These are phyloP conservation scores for Drosophila insularis DNA, from an alignment of 1,140 invertebrate genomes.

Conservation along the genomic window DNA sequence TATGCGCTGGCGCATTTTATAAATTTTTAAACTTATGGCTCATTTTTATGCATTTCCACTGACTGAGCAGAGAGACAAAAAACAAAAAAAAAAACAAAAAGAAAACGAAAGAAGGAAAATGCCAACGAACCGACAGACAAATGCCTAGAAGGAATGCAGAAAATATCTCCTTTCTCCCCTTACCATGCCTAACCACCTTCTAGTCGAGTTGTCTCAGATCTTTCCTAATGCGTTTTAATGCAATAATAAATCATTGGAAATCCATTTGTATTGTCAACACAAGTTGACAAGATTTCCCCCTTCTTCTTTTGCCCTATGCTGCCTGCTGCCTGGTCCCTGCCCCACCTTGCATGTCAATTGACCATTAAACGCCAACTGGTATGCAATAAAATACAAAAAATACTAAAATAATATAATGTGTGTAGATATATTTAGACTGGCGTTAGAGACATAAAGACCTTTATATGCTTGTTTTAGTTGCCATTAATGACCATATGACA, in stretches of 20 bases:
- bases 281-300: constrained; percentile 57
- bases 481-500: constrained; percentile 2
- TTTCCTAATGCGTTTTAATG: constrained; percentile 75
- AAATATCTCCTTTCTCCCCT: constrained; percentile 5
- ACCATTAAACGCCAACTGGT: constrained; percentile 62
- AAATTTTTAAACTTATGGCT: constrained; percentile 80
- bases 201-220: constrained; percentile 16
- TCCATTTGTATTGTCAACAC: constrained; percentile 81
- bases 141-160: constrained; percentile 20
- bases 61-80: constrained; percentile 60
- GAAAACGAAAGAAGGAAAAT: background rate
- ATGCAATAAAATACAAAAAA: constrained; percentile 57
- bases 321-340: background rate
- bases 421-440: constrained; percentile 48
- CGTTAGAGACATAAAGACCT: constrained; percentile 63
- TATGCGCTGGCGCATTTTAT: constrained; percentile 77
- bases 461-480: constrained; percentile 1
- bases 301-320: constrained; percentile 4
- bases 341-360: constrained; percentile 50
- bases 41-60: constrained; percentile 79
- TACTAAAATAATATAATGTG: constrained; percentile 41
- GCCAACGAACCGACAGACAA: constrained; percentile 12
- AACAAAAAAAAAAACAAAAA: background rate
- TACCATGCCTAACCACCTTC: constrained; percentile 13
- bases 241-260: constrained; percentile 80